Evolutionary conservation across 1,140 invertebrate species (phyloP), one percentile per base, ranked within the genome.

Genomic region (Phenacoccus solenopsis): DNA sequence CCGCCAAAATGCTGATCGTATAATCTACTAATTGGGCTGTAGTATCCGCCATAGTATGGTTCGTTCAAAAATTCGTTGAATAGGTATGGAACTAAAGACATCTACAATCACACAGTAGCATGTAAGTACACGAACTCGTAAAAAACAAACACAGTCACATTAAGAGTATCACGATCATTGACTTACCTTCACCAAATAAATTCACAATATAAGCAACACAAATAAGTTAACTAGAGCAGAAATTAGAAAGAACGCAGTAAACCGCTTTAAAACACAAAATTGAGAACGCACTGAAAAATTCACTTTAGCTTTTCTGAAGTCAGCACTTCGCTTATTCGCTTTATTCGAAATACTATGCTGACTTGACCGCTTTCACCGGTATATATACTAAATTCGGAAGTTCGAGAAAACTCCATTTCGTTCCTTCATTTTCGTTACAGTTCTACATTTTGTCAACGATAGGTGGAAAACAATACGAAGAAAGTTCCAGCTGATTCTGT

Each of bases 1-100:
- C 16, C 16, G 13, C 70, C 61, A 24, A 56, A 68, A 24, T 67
- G 28, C 56, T 67, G 70, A 28, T 71, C 64, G 32, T 68, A 70
- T 10, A 64, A 16, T 27, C 59, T 20, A 9, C 22, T 10, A 1
- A 64, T 24, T 10, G 59, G 59, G 25, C 16, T 27, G 59, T 64
- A 64, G 38, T 49, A 49, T 9, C 38, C 5, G 16, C 20, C 38
- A 49, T 4, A 49, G 5, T 16, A 9, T n/a, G 38, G 5, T 16
- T 49, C 38, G 16, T 49, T n/a, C 38, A 49, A 49, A 9, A 49
- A 16, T 9, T 49, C 38, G 20, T n/a, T 10, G 20, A 49, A 10
- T n/a, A 49, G 20, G 16, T 49, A 49, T 16, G 38, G 38, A 49
- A n/a, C 16, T 16, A 49, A n/a, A 49, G 38, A 49, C 38, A 49